These are phyloP conservation scores for Heliconius congener DNA, from an alignment of 1,140 invertebrate species.

Conservation along the genomic window DNA sequence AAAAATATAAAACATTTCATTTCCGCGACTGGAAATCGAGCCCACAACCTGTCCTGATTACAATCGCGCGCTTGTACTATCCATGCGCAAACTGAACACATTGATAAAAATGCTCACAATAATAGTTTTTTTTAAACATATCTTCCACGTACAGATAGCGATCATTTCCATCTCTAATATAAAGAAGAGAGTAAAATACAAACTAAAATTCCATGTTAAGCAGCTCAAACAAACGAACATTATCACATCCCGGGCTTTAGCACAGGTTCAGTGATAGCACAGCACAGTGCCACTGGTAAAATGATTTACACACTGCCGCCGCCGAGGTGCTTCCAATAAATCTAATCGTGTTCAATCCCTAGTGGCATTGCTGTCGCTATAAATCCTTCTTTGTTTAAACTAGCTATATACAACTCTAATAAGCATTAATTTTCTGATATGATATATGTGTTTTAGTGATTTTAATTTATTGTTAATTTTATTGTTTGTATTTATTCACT, in stretches of 20 bases:
- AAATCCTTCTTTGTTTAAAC: slow-evolving; percentile 8
- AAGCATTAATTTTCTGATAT: not conserved
- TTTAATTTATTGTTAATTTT: not conserved
- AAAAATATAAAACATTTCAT: too few species aligned
- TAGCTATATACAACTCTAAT: not conserved
- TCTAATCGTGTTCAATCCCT: slow-evolving; percentile 7
- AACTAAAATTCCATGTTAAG: not conserved
- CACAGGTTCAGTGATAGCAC: not conserved
- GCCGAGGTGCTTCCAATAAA: slow-evolving; percentile 13
- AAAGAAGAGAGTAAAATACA: not conserved
- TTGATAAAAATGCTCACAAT: too few species aligned
- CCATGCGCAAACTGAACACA: too few species aligned
- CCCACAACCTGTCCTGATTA: too few species aligned
- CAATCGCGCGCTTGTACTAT: too few species aligned
- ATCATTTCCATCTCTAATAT: not conserved
- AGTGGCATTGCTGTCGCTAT: not conserved
- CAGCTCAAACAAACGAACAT: not conserved
- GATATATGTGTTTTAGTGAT: not conserved
- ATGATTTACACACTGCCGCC: slow-evolving; percentile 4
- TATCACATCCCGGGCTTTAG: slow-evolving; percentile 2
- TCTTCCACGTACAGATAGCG: too few species aligned
- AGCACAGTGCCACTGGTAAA: not conserved
- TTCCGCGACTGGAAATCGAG: too few species aligned
- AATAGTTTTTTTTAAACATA: too few species aligned
- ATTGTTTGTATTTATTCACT: not conserved